Evolutionary conservation across 2,113 vertebrate species (phyloP).

Genomic region (Takifugu bimaculatus): DNA sequence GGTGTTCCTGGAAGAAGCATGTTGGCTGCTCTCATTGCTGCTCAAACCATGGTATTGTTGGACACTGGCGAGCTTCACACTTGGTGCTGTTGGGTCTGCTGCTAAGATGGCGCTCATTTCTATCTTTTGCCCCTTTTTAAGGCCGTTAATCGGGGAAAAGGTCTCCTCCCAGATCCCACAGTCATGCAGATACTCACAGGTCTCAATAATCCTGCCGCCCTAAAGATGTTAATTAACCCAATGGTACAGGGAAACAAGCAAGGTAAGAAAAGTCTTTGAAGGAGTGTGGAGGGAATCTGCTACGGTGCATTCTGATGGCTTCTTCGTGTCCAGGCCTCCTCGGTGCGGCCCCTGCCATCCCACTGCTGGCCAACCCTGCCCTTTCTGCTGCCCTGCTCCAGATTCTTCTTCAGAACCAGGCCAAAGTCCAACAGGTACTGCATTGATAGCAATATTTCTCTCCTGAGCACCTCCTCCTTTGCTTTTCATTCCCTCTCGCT

Average conservation of each 20-base stretch:
- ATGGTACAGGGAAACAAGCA: constrained; percentile 84
- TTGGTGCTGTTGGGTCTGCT: too few relatives aligned
- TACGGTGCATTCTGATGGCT: background rate
- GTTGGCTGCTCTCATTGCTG: constrained; percentile 89
- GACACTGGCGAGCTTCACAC: background rate
- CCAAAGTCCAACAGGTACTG: constrained; percentile 82
- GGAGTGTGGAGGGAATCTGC: background rate
- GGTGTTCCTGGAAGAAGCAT: constrained; percentile 90
- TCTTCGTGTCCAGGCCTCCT: constrained; percentile 77
- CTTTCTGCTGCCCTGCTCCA: constrained; percentile 85
- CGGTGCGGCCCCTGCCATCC: constrained; percentile 80
- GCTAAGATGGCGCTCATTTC: background rate
- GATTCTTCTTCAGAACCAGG: constrained; percentile 84
- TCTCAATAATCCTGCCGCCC: constrained; percentile 83
- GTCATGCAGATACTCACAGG: constrained; percentile 85
- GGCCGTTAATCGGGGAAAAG: constrained; percentile 89
- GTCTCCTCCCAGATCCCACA: constrained; percentile 88
- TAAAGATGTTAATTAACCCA: constrained; percentile 86
- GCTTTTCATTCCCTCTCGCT: background rate
- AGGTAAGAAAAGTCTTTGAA: constrained; percentile 65
- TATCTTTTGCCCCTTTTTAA: constrained; percentile 31
- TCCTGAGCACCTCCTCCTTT: background rate
- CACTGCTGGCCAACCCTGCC: constrained; percentile 79
- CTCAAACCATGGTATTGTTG: constrained; percentile 83
- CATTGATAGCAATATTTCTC: background rate